Evolutionary conservation across 2,797 vertebrate species (phyloP), one percentile per base, ranked within the genome.

Genomic region (Acridotheres tristis): DNA sequence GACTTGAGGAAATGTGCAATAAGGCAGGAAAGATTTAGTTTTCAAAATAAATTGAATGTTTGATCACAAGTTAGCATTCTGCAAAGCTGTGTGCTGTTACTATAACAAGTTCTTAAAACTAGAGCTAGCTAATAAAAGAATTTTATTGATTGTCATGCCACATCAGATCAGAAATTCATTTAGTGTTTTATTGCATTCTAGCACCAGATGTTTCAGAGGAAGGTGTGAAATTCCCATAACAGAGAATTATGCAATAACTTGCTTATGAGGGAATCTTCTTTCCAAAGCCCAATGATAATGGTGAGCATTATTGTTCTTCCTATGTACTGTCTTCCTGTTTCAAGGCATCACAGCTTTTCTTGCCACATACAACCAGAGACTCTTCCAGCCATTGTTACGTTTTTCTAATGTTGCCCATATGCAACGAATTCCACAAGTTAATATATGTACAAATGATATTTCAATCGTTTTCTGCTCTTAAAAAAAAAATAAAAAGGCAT

Each of bases 211-310:
- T 89, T 97, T 93, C 95, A 92, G 81, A 92, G 95, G 81, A 96
- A 92, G 94, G 77, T 90, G 93, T 79, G 87, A 93, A 96, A 94
- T 76, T 96, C 95, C 92, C 96, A 91, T 76, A 95, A 94, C 83
- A 84, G 88, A 93, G 71, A 94, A 96, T 96, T 96, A 96, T 97
- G 93, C 89, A 95, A 95, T 96, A 94, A 93, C 93, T 95, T 94
- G 76, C 22, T 95, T 93, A 91, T 93, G 77, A 93, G 58, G 92
- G 73, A 94, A 93, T 78, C 73, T 89, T 91, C 58, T 86, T 95
- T 92, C 72, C 55, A 90, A 90, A 79, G n/a, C 62, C 82, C 66
- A 75, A 2, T 69, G 73, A 40, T 88, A 88, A 75, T 73, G 21
- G 5, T 90, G 69, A 76, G 17, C 63, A 57, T 66, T 84, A 82